Percentiles rank a stretch among this genome's conserved stretches.
Evolutionary conservation across 2,113 vertebrate genomes (phyloP).

Genomic region (Caretta caretta): DNA sequence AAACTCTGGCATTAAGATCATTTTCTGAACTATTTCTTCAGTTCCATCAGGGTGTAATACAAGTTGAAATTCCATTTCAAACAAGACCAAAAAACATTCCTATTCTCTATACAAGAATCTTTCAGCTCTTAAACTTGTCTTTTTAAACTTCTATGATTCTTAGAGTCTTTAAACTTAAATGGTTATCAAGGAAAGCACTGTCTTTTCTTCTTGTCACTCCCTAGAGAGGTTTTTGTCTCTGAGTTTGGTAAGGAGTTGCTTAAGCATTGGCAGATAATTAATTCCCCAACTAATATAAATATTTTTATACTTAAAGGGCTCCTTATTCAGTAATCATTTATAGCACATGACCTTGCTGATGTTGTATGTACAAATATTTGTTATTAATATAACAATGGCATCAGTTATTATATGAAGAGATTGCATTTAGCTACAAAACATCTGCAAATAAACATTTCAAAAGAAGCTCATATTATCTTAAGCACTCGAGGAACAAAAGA

Average conservation of each 20-base stretch:
- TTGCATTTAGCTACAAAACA: not conserved
- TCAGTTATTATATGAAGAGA: not conserved
- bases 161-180: too few species aligned
- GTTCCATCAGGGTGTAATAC: too few species aligned
- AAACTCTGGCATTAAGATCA: too few species aligned
- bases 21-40: too few species aligned
- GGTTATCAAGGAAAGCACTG: too few species aligned
- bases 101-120: too few species aligned
- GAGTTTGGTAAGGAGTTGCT: not conserved
- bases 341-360: not conserved
- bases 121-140: too few species aligned
- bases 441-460: not conserved
- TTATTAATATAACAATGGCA: not conserved
- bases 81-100: too few species aligned
- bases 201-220: too few species aligned
- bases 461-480: not conserved
- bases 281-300: not conserved
- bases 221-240: not conserved
- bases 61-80: too few species aligned
- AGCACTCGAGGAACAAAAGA: not conserved
- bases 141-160: too few species aligned
- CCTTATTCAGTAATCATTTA: not conserved
- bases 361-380: too few species aligned
- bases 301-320: not conserved
- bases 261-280: not conserved